Evolutionary conservation across 2,888 invertebrate genomes (phyloP), one percentile per base, ranked within the genome.

Genomic region (Phaedon cochleariae): DNA sequence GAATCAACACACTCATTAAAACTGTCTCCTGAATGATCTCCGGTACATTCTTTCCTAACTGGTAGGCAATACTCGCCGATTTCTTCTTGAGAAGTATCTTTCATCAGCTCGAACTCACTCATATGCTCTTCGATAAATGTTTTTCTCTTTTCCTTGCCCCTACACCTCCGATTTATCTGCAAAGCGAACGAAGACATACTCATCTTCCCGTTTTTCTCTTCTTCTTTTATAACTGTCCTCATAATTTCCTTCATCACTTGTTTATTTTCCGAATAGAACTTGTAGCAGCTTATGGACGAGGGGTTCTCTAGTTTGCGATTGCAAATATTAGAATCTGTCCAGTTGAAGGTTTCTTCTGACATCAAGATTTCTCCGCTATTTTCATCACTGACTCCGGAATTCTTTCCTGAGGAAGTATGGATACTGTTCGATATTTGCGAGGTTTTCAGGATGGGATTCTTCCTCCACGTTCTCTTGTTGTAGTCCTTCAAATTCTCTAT

Each of bases 21-120:
- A 2, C 6, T 2, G 2, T 34, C 34, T 2, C 34, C 29, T 6
- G 29, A 29, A 29, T 29, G 29, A 4, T 29, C 10, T n/a, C n/a
- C n/a, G n/a, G n/a, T 26, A 26, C 7, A 26, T 26, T 26, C 26
- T 26, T 26, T 7, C 7, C 26, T 26, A 3, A 26, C 26, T 26
- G 26, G 7, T 7, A 5, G 26, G 26, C 3, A 26, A 41, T 6
- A 10, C 15, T 15, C 12, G 1, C 59, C 52, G 15, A 60, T 20
- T 45, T 31, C 64, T 22, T 75, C 75, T 2, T 45, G 54, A 0
- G 77, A 73, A 52, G 70, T 67, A 61, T 76, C 76, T 49, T 64
- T 69, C 70, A 75, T 70, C 12, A 77, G 26, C 45, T 77, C 76
- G 15, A 58, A 69, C 29, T 76, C 76, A 9, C 63, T 62, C 4